Evolutionary conservation across 2,888 invertebrate species (phyloP).

Genomic region (Polydrusus tereticollis): DNA sequence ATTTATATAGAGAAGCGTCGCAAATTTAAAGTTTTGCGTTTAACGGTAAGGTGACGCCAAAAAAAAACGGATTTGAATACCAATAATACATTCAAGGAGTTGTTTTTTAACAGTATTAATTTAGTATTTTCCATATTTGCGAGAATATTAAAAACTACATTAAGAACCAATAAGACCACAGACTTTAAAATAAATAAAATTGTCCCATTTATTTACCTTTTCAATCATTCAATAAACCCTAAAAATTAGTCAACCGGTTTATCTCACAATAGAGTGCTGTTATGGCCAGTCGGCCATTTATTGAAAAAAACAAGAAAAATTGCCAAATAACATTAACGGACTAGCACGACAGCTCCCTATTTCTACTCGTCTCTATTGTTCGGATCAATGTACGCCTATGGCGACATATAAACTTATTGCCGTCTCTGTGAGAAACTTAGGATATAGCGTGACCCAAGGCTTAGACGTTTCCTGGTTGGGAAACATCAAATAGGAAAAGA

Average conservation of each 20-base stretch:
- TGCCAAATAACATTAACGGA: neutral
- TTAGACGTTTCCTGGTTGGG: slow-evolving; percentile 32
- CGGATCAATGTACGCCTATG: slow-evolving; percentile 41
- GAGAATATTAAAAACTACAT: no score
- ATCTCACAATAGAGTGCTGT: no score
- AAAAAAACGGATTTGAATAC: neutral
- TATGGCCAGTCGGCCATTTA: no score
- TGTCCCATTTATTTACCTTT: no score
- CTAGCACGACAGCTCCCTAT: neutral
- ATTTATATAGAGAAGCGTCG: neutral
- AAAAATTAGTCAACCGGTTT: no score
- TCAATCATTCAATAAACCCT: no score
- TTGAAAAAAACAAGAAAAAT: neutral
- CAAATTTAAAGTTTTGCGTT: neutral
- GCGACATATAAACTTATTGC: slow-evolving; percentile 39
- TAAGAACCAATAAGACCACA: no score
- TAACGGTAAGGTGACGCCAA: neutral
- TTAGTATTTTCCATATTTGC: no score
- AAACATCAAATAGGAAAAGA: slow-evolving; percentile 28
- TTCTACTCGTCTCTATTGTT: slow-evolving; percentile 7
- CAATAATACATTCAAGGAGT: no score
- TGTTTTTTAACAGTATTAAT: no score
- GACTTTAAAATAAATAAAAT: no score
- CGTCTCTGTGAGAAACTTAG: slow-evolving; percentile 24
- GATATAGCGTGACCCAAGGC: slow-evolving; percentile 35